Evolutionary conservation across 2,113 vertebrate genomes (phyloP).

Genomic region (Microcebus ravelobensis): DNA sequence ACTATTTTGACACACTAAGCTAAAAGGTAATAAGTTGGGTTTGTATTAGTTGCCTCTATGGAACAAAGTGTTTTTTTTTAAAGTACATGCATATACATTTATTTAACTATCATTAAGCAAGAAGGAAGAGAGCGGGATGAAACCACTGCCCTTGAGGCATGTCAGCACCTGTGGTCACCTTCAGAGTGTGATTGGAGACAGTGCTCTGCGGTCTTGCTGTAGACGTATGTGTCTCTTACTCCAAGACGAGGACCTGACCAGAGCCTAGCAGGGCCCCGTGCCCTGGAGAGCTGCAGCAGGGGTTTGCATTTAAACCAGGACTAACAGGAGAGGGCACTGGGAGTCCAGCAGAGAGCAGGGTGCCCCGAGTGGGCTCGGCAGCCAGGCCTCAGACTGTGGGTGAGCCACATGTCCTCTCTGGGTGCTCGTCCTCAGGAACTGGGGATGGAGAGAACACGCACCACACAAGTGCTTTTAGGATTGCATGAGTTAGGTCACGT

Average conservation of each 20-base stretch:
- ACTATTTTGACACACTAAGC: no score
- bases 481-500: no score
- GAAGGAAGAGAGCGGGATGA: no score
- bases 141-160: background rate
- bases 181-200: background rate
- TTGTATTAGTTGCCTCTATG: background rate
- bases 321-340: fast-evolving
- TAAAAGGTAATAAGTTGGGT: background rate
- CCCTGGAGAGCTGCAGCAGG: background rate
- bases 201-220: background rate
- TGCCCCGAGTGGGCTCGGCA: background rate
- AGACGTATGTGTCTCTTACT: fast-evolving
- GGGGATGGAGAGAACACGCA: background rate
- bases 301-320: background rate
- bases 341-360: background rate
- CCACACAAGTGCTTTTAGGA: background rate
- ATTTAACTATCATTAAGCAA: background rate
- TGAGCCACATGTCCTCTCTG: background rate
- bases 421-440: background rate
- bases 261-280: no score
- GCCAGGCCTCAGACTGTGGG: background rate
- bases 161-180: background rate
- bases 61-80: background rate
- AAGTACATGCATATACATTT: fast-evolving
- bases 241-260: background rate